Evolutionary conservation across 2,797 vertebrate species (phyloP).

Genomic region (Malurus leucopterus): DNA sequence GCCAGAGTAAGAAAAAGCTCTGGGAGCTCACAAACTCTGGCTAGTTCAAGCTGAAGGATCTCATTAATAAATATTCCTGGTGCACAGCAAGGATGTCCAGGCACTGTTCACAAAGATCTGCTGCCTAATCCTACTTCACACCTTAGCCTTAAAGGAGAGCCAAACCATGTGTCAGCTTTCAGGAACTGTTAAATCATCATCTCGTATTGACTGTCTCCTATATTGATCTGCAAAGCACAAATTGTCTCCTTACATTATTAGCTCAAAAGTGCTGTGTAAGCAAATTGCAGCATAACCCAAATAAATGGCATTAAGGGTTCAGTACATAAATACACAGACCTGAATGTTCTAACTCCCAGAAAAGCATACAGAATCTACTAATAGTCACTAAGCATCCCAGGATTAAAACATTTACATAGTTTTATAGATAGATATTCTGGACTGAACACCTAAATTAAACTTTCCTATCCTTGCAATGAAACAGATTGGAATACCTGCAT

Average conservation of each 20-base stretch:
- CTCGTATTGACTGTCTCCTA: neutral
- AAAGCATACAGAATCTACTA: neutral
- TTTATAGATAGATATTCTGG: neutral
- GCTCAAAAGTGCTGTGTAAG: neutral
- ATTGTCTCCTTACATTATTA: neutral
- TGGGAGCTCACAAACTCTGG: neutral
- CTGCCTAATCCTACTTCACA: neutral
- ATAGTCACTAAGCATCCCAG: neutral
- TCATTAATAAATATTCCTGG: neutral
- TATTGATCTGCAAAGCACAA: neutral
- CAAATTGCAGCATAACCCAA: neutral
- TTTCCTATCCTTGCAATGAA: neutral
- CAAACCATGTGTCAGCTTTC: neutral
- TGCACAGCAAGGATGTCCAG: accelerated
- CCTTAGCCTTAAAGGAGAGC: neutral
- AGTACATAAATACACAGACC: neutral
- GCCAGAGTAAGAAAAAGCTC: neutral
- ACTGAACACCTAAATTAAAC: neutral
- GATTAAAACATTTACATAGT: neutral
- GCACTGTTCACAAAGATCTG: neutral
- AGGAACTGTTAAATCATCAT: neutral
- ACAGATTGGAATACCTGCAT: neutral
- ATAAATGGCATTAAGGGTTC: neutral
- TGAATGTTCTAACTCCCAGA: neutral
- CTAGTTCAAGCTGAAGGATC: neutral